A percentile compares a stretch with the other conserved stretches of the same genome.
These are phyloP conservation scores for Penaeus indicus DNA, from an alignment of 1,140 invertebrate genomes.

Conservation along the genomic window DNA sequence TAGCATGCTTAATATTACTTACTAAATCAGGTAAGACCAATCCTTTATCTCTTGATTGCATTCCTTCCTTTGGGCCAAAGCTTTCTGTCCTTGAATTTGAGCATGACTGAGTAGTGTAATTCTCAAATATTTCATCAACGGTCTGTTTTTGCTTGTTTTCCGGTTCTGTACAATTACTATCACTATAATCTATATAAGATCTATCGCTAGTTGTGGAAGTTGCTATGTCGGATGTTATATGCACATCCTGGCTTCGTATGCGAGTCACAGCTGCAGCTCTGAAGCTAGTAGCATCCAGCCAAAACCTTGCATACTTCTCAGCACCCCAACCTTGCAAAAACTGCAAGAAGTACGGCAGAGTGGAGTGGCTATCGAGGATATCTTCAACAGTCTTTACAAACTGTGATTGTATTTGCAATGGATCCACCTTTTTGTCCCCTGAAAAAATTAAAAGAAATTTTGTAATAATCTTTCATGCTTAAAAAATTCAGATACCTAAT, in stretches of 20 bases:
- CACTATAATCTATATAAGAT: not conserved
- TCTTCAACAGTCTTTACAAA: conserved; percentile 55
- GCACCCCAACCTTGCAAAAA: conserved; percentile 50
- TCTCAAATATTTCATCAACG: not conserved
- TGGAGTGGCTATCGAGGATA: conserved; percentile 50
- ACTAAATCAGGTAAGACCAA: conserved; percentile 52
- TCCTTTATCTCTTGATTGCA: not conserved
- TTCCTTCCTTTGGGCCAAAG: not conserved
- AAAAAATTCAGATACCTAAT: not conserved
- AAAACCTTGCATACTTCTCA: conserved; percentile 53
- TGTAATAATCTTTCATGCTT: not conserved
- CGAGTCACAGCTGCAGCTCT: conserved; percentile 31
- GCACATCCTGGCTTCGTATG: not conserved
- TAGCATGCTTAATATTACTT: conserved; percentile 48
- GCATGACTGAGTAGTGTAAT: not conserved
- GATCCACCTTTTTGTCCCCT: conserved; percentile 32
- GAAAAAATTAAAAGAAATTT: not conserved
- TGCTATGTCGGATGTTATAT: too few relatives aligned
- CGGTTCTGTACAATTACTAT: too few relatives aligned
- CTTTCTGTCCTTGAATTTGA: not conserved
- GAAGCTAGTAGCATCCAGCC: conserved; percentile 52
- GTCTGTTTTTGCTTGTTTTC: too few relatives aligned
- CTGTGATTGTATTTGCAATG: conserved; percentile 41
- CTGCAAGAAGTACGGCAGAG: conserved; percentile 57
- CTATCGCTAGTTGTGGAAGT: not conserved